Percentiles rank a stretch among this genome's conserved stretches.
phyloP scores from a whole-genome alignment of 1,140 invertebrate species.

The Drosophila sturtevanti region DNA sequence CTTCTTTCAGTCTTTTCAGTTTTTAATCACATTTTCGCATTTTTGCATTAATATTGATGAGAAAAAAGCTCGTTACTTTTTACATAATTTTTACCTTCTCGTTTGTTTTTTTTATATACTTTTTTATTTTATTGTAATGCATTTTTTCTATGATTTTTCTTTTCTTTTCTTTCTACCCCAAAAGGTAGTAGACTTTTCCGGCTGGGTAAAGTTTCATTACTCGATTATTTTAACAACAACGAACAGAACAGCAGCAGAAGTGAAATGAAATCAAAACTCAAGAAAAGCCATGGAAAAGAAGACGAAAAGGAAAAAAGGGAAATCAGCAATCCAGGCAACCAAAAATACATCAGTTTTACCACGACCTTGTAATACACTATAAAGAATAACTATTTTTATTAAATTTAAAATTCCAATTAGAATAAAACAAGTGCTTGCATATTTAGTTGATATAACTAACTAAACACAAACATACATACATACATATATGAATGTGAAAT shows the following conservation, averaged over 20 bases:
- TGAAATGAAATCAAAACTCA: constrained; percentile 55
- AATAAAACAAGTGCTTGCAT: neutral
- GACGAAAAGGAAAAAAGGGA: neutral
- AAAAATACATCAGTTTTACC: neutral
- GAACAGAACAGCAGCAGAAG: constrained; percentile 34
- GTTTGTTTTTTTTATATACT: too few relatives aligned
- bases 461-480: constrained; percentile 32
- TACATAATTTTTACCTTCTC: constrained; percentile 64
- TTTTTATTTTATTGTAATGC: constrained; percentile 13
- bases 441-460: neutral
- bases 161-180: neutral
- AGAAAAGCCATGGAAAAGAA: constrained; percentile 39
- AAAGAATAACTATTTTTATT: neutral
- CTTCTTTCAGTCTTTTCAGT: neutral
- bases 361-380: neutral
- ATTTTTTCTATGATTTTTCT: too few relatives aligned
- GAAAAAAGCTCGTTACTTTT: constrained; percentile 53
- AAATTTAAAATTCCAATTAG: too few relatives aligned
- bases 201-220: constrained; percentile 58
- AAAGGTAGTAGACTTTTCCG: constrained; percentile 45
- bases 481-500: too few relatives aligned
- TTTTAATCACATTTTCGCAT: constrained; percentile 72
- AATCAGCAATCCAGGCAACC: neutral
- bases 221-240: constrained; percentile 51
- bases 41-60: constrained; percentile 68